Base-by-base conservation (phyloP, 1,140 invertebrate species). In the Drosophila willistoni region DNA sequence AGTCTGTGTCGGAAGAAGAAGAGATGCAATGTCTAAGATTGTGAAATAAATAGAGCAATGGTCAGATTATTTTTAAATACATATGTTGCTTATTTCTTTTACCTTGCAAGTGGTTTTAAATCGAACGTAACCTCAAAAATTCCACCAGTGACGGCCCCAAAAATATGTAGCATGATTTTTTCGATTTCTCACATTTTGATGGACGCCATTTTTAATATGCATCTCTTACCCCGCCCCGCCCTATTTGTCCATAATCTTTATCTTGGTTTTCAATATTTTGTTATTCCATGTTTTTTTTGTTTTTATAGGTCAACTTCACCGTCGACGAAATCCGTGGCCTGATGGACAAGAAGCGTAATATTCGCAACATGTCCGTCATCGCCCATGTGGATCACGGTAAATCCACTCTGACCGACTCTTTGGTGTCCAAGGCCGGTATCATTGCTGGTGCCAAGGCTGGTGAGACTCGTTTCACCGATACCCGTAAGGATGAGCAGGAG, bases 291-390 rank as follows among this genome's bases (percentile, higher is more conserved):
- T 22, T 22, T 29, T 36, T 36, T 10, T 1, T 36, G 5, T 9
- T 36, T 71, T 94, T 94, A 44, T 91, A 99, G 99, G 99, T 99
- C 95, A 99, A 99, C 96, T 99, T 99, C 93, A 99, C 99, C 64
- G 97, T 99, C 94, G 98, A 99, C 94, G 98, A 99, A 95, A 99
- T 99, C 94, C 97, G 99, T 95, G 94, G 91, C 92, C 98, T 99
- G 96, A 99, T 99, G 99, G 98, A 99, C 96, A 98, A 98, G 93
- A 99, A 99, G 95, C 95, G 94, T 94, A 99, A 99, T 92, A 99
- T 99, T 93, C 96, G 99, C 93, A 99, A 99, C 94, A 99, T 99
- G 99, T 99, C 99, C 92, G 99, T 99, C 93, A 99, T 99, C 93
- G 99, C 99, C 87, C 99, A 99, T 94, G 99, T 99, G 71, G 99